Percentiles rank a stretch among this genome's conserved stretches.
Evolutionary conservation across 2,888 invertebrate genomes (phyloP).

Genomic region (Chouioia cunea): DNA sequence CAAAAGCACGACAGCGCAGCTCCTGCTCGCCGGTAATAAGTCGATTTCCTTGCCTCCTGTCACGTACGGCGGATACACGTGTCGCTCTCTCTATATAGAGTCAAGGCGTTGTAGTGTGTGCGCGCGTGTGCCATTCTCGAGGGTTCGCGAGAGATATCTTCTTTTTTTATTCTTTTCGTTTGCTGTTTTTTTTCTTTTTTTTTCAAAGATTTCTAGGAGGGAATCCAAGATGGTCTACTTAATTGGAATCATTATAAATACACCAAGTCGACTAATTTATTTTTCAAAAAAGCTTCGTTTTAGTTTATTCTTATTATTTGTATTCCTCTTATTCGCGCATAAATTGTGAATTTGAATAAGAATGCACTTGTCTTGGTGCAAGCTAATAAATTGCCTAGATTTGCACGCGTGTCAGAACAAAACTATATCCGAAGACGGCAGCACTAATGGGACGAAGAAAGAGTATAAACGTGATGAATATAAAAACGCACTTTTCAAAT

Average conservation of each 20-base stretch:
- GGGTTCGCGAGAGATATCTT: neutral
- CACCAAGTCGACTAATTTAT: constrained; percentile 15
- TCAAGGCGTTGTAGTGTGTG: constrained; percentile 17
- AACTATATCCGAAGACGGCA: too few relatives aligned
- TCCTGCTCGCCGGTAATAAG: constrained; percentile 5
- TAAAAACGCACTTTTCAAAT: too few relatives aligned
- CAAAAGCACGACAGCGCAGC: too few relatives aligned
- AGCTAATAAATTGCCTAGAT: too few relatives aligned
- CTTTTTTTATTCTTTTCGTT: neutral
- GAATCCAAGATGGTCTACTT: constrained; percentile 8
- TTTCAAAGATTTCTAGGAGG: neutral
- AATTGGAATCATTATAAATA: constrained; percentile 30
- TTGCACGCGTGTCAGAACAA: too few relatives aligned
- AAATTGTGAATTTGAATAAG: too few relatives aligned
- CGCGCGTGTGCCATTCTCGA: neutral
- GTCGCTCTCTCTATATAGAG: constrained; percentile 12
- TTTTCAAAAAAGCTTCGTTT: neutral
- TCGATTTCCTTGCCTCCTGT: constrained; percentile 15
- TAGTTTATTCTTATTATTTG: neutral
- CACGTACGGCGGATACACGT: constrained; percentile 32
- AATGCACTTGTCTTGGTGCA: too few relatives aligned
- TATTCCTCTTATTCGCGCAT: too few relatives aligned
- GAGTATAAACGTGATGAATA: too few relatives aligned
- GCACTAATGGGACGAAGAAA: too few relatives aligned
- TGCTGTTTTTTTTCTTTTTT: neutral